Evolutionary conservation across 2,797 vertebrate species (phyloP).

Genomic region (Melanotaenia trifasciata): DNA sequence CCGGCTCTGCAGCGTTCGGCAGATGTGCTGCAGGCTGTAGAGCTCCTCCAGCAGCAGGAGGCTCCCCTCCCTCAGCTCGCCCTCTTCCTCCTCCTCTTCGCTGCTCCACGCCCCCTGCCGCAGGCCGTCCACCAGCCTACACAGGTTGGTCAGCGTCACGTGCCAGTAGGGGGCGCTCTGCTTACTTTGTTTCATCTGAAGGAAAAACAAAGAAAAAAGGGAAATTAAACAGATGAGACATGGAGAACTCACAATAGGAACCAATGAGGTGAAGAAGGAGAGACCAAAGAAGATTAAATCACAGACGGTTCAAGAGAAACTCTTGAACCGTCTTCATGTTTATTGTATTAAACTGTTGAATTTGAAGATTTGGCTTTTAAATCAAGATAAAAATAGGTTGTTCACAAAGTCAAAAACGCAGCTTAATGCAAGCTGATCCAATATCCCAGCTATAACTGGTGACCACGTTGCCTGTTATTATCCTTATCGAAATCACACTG

Average conservation of each 20-base stretch:
- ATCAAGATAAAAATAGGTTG: not conserved
- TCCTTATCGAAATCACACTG: not conserved
- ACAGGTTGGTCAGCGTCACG: conserved; percentile 88
- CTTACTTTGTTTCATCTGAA: conserved; percentile 85
- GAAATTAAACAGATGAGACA: not conserved
- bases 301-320: not conserved
- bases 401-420: not conserved
- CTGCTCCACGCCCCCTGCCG: conserved; percentile 80
- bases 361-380: not conserved
- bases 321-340: not conserved
- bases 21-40: conserved; percentile 89
- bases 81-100: conserved; percentile 82
- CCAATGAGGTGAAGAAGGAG: not conserved
- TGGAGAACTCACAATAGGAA: not conserved
- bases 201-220: not conserved
- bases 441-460: conserved; percentile 15
- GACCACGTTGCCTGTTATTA: not conserved
- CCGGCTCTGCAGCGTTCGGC: conserved; percentile 87
- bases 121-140: conserved; percentile 84
- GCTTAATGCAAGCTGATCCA: conserved; percentile 26
- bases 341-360: not conserved
- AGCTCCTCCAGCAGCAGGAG: conserved; percentile 87
- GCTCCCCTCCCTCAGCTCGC: conserved; percentile 77
- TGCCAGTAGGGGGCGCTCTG: conserved; percentile 91
- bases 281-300: not conserved